phyloP scores from a whole-genome alignment of 2,888 invertebrate species.

The Sesamia inferens region DNA sequence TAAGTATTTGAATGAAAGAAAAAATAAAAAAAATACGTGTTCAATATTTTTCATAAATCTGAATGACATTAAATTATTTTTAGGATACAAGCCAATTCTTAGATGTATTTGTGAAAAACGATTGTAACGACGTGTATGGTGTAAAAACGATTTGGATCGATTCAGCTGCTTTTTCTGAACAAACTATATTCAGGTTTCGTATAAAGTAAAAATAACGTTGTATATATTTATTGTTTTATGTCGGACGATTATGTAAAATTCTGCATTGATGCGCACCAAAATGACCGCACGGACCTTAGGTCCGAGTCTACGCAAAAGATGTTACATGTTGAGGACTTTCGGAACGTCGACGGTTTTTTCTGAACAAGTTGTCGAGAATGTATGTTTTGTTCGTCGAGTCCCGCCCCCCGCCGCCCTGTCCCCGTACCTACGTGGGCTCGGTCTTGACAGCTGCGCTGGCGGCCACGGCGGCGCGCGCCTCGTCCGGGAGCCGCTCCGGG shows the following conservation, averaged over 20 bases:
- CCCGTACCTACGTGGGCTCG: conserved; percentile 79
- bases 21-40: no score
- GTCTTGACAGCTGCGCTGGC: conserved; percentile 80
- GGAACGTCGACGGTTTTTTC: conserved; percentile 16
- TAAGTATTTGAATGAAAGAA: no score
- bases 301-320: conserved; percentile 5
- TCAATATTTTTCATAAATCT: no score
- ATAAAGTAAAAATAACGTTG: no score
- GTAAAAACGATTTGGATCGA: no score
- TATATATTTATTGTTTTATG: conserved; percentile 26
- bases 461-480: conserved; percentile 94
- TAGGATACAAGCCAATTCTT: no score
- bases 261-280: conserved; percentile 37
- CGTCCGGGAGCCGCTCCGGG: conserved; percentile 96
- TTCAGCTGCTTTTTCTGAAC: no score
- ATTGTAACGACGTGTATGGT: no score
- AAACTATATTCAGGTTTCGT: no score
- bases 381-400: conserved; percentile 7
- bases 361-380: conserved; percentile 20
- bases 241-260: conserved; percentile 33
- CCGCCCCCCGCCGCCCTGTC: background rate
- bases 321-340: conserved; percentile 11
- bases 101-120: no score
- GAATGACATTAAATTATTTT: no score
- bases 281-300: conserved; percentile 2